These are phyloP conservation scores for Drosophila tristis DNA, from an alignment of 1,140 invertebrate genomes.

Conservation along the genomic window DNA sequence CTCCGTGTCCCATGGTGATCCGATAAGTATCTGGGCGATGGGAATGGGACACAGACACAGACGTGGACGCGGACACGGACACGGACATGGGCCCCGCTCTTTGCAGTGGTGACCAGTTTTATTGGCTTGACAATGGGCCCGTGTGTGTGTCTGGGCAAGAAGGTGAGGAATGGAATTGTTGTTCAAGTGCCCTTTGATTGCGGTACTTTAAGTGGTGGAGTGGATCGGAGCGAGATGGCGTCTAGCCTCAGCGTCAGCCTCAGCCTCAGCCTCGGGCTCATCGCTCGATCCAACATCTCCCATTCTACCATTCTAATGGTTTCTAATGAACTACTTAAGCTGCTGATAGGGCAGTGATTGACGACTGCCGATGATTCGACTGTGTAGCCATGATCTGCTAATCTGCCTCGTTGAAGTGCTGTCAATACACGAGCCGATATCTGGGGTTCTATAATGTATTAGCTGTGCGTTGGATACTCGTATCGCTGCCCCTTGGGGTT, in stretches of 20 bases:
- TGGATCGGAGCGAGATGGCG: conserved; percentile 1
- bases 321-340: conserved; percentile 66
- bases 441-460: conserved; percentile 1
- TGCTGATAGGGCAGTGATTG: conserved; percentile 53
- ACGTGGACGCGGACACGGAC: conserved; percentile 10
- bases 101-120: conserved; percentile 49
- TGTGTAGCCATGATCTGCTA: conserved; percentile 28
- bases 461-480: background rate
- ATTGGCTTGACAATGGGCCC: conserved; percentile 80
- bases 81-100: background rate
- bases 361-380: conserved; percentile 39
- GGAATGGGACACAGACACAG: conserved; percentile 10
- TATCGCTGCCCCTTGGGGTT: background rate
- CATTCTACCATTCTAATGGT: conserved; percentile 50
- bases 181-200: conserved; percentile 57
- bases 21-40: conserved; percentile 58
- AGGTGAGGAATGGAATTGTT: conserved; percentile 55
- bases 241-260: background rate
- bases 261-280: background rate
- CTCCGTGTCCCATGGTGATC: background rate
- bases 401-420: conserved; percentile 36
- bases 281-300: too few relatives aligned
- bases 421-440: conserved; percentile 34
- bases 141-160: conserved; percentile 33
- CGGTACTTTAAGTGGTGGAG: conserved; percentile 22